A percentile compares a stretch with the other conserved stretches of the same genome.
Conservation (phyloP, 2,888 invertebrate genomes). For the Mythimna loreyi region DNA sequence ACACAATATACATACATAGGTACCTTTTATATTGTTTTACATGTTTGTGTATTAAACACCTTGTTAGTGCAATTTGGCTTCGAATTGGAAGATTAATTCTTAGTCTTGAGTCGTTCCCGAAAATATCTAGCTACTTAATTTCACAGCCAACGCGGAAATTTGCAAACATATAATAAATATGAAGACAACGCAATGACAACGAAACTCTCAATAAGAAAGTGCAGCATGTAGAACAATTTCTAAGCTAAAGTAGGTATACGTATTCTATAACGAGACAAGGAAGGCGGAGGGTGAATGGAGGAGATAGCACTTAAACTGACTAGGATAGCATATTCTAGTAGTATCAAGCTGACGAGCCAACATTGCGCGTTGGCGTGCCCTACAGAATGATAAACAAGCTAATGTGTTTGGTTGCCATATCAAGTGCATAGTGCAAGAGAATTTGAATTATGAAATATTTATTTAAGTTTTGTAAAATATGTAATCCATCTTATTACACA, state of each 20-base stretch:
- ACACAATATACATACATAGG: too few relatives aligned
- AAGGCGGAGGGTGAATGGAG: background rate
- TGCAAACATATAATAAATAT: background rate
- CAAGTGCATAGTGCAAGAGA: background rate
- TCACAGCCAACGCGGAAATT: background rate
- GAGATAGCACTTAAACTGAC: background rate
- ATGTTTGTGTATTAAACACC: background rate
- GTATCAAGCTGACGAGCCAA: background rate
- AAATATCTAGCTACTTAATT: background rate
- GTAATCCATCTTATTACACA: background rate
- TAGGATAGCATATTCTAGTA: background rate
- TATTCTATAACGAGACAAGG: background rate
- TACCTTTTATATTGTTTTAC: too few relatives aligned
- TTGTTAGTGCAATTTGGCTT: background rate
- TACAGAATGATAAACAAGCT: conserved; percentile 3
- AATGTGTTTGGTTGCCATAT: background rate
- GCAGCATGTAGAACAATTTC: too few relatives aligned
- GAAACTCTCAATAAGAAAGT: background rate
- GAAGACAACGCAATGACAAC: too few relatives aligned
- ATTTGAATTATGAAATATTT: background rate
- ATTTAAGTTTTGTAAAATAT: background rate
- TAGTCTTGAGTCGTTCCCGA: background rate
- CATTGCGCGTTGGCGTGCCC: background rate
- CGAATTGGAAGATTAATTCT: background rate
- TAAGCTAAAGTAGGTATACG: too few relatives aligned